phyloP scores from a whole-genome alignment of 2,113 vertebrate genomes.

The Callocephalon fimbriatum region DNA sequence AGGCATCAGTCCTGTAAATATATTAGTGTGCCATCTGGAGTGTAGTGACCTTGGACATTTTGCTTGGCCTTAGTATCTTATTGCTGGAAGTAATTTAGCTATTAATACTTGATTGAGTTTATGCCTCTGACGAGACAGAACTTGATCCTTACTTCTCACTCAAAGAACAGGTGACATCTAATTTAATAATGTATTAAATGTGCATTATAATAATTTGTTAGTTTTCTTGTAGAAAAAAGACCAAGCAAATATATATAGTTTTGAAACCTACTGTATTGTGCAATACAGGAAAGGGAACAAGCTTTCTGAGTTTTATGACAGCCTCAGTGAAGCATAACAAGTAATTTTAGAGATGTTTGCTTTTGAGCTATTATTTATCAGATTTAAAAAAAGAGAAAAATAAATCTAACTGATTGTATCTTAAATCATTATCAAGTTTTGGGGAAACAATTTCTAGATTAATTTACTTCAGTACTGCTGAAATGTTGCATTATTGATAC shows the following conservation, averaged over 20 bases:
- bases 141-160: conserved; percentile 7
- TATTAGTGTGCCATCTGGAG: conserved; percentile 48
- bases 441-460: not conserved
- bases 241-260: conserved; percentile 15
- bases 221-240: conserved; percentile 14
- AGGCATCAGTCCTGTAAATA: conserved; percentile 62
- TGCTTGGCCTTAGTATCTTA: not conserved
- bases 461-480: conserved; percentile 5
- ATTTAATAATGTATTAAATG: not conserved
- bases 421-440: not conserved
- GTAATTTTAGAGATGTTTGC: conserved; percentile 68
- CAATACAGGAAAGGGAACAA: conserved; percentile 38
- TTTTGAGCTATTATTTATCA: conserved; percentile 64
- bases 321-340: conserved; percentile 28
- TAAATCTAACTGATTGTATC: not conserved
- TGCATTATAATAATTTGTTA: not conserved
- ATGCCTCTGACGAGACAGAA: not conserved
- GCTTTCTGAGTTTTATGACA: conserved; percentile 9
- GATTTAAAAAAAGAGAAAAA: not conserved
- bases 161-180: conserved; percentile 12
- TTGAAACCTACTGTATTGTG: not conserved
- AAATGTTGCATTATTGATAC: not conserved
- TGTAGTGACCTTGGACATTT: conserved; percentile 37
- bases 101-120: conserved; percentile 3
- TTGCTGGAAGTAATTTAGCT: not conserved